phyloP scores from a whole-genome alignment of 2,888 invertebrate genomes.

The Caenorhabditis macrosperma region DNA sequence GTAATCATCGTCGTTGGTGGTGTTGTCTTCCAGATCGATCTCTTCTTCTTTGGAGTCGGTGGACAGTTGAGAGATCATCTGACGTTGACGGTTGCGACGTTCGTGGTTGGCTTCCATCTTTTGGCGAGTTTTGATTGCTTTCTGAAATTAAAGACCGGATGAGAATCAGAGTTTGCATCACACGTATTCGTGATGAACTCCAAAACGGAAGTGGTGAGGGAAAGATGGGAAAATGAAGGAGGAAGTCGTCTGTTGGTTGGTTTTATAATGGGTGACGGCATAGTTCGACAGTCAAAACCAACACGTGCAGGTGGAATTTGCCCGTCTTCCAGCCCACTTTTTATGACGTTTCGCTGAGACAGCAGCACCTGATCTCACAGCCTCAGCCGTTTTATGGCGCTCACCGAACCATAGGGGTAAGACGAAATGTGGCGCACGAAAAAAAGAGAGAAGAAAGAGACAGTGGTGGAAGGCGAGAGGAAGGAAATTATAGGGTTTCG shows the following conservation, averaged over 20 bases:
- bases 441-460: not conserved
- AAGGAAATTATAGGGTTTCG: conserved; percentile 2
- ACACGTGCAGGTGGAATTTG: conserved; percentile 50
- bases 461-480: not conserved
- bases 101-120: conserved; percentile 31
- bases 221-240: not conserved
- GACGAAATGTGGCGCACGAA: too few relatives aligned
- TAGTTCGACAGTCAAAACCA: conserved; percentile 6
- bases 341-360: conserved; percentile 44
- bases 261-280: conserved; percentile 22
- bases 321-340: conserved; percentile 19
- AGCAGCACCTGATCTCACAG: conserved; percentile 18
- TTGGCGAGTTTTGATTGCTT: conserved; percentile 33
- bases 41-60: not conserved
- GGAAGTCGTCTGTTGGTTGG: not conserved
- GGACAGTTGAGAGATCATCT: conserved; percentile 13
- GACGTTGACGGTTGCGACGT: conserved; percentile 7
- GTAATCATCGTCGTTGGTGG: conserved; percentile 12
- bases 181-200: too few relatives aligned
- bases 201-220: not conserved
- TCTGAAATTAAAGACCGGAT: conserved; percentile 16
- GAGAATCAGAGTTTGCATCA: too few relatives aligned
- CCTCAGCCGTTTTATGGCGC: conserved; percentile 34
- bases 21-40: not conserved
- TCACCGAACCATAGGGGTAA: conserved; percentile 18